Percentiles rank a stretch among this genome's conserved stretches.
These are phyloP conservation scores for Sapayoa aenigma DNA, from an alignment of 2,113 vertebrate species.

Conservation along the genomic window DNA sequence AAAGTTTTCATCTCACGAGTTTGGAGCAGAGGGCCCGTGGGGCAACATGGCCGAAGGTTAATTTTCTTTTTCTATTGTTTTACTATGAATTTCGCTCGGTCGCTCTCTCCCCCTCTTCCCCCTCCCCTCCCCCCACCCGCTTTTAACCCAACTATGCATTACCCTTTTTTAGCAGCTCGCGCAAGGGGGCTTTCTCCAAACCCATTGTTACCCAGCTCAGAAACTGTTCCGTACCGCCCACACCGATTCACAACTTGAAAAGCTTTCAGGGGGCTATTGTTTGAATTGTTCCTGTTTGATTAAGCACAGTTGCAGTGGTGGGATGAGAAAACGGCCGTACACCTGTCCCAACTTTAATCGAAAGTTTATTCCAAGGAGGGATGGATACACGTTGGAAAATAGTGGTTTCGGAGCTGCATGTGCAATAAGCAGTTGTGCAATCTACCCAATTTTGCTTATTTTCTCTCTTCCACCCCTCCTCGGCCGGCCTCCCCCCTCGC, in stretches of 20 bases:
- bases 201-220: slow-evolving; percentile 80
- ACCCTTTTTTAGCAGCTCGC: slow-evolving; percentile 65
- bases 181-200: slow-evolving; percentile 76
- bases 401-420: slow-evolving; percentile 67
- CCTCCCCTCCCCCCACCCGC: not conserved
- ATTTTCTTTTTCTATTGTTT: slow-evolving; percentile 80
- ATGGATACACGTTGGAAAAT: slow-evolving; percentile 63
- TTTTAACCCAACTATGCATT: slow-evolving; percentile 66
- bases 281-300: slow-evolving; percentile 77
- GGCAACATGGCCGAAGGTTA: slow-evolving; percentile 99
- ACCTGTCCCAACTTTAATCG: slow-evolving; percentile 82
- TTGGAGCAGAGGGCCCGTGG: slow-evolving; percentile 92
- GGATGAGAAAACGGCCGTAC: slow-evolving; percentile 77
- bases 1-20: slow-evolving; percentile 93
- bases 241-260: slow-evolving; percentile 76
- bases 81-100: slow-evolving; percentile 69
- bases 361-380: slow-evolving; percentile 72
- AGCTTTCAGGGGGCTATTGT: slow-evolving; percentile 81
- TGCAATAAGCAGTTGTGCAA: slow-evolving; percentile 70
- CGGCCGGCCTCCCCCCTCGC: slow-evolving; percentile 8
- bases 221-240: slow-evolving; percentile 80
- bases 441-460: slow-evolving; percentile 60
- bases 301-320: slow-evolving; percentile 70
- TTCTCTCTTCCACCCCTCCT: slow-evolving; percentile 19
- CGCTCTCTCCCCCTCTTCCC: not conserved